Conservation (phyloP, 64 coral and sea anemone genomes). For the Montipora capricornis region DNA sequence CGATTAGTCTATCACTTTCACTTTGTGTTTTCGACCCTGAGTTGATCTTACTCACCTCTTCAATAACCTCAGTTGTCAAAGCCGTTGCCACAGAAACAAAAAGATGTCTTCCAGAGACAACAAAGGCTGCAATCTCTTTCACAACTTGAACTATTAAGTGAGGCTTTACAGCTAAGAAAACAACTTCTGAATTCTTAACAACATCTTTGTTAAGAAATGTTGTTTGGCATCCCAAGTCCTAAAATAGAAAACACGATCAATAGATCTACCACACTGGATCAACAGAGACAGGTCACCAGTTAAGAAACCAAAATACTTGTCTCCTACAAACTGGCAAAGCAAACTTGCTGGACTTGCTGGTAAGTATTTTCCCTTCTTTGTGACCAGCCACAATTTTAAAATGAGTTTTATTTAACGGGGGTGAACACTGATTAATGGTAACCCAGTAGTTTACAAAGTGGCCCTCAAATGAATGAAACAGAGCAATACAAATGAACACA, state of each 20-base stretch:
- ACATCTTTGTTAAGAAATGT: conserved; percentile 79
- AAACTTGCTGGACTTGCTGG: neutral
- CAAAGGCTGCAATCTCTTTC: conserved; percentile 46
- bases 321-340: too few species aligned
- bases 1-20: too few species aligned
- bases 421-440: too few species aligned
- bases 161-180: conserved; percentile 95
- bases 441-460: too few species aligned
- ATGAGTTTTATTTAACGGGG: too few species aligned
- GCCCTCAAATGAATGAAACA: too few species aligned
- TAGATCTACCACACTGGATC: too few species aligned
- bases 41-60: neutral
- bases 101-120: conserved; percentile 67
- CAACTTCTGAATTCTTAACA: conserved; percentile 70
- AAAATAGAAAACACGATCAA: conserved; percentile 1
- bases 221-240: conserved; percentile 81
- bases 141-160: conserved; percentile 76
- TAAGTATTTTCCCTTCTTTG: too few species aligned
- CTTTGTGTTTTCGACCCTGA: too few species aligned
- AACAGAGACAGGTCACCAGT: neutral
- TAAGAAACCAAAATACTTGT: neutral
- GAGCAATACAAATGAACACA: too few species aligned
- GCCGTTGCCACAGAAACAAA: conserved; percentile 88
- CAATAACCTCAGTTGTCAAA: conserved; percentile 29
- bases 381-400: too few species aligned